Percentiles rank a stretch among this genome's conserved stretches.
Evolutionary conservation across 1,140 invertebrate genomes (phyloP).

Genomic region (Bombus impatiens): DNA sequence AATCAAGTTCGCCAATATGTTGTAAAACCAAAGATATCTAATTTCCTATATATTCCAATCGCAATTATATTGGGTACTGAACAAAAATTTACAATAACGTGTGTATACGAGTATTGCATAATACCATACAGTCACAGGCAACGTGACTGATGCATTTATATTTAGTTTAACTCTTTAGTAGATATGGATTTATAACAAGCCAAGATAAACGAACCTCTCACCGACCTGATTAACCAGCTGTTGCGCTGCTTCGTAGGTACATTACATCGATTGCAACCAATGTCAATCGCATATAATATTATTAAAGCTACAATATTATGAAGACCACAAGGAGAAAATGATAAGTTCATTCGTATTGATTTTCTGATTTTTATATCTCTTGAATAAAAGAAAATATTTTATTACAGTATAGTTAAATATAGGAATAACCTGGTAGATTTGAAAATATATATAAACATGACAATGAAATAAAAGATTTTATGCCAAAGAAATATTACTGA

Average conservation of each 20-base stretch:
- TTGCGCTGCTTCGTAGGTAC: background rate
- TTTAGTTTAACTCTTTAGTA: background rate
- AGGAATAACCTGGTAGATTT: no score
- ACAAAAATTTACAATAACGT: background rate
- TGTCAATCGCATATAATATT: no score
- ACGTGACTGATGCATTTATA: background rate
- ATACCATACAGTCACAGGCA: background rate
- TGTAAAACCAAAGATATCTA: background rate
- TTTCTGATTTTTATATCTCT: no score
- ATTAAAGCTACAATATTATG: no score
- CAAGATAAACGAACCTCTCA: background rate
- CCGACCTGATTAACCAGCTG: background rate
- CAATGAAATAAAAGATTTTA: no score
- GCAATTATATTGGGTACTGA: background rate
- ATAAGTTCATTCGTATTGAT: no score
- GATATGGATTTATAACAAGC: slow-evolving; percentile 5
- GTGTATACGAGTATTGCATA: background rate
- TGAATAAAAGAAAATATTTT: no score
- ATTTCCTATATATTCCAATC: background rate
- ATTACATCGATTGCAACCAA: slow-evolving; percentile 7
- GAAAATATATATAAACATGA: no score
- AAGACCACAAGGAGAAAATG: no score
- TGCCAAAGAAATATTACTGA: no score
- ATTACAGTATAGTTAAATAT: no score
- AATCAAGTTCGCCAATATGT: background rate